Evolutionary conservation across 2,888 invertebrate species (phyloP).

Genomic region (Erebia epiphron): DNA sequence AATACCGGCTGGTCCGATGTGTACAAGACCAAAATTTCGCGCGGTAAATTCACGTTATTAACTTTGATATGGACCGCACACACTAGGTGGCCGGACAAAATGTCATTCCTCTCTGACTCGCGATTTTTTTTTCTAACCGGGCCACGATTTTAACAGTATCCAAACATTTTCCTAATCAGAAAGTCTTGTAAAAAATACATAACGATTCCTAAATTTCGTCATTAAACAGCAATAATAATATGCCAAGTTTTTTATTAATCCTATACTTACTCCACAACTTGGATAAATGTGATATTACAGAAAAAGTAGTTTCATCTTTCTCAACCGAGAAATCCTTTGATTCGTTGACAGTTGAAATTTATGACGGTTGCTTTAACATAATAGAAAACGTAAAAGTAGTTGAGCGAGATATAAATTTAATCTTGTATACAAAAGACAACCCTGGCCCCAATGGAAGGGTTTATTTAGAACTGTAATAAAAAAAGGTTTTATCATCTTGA

Average conservation of each 20-base stretch:
- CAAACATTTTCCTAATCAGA: not conserved
- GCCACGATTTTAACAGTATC: not conserved
- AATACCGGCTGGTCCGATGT: too few species aligned
- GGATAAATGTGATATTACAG: not conserved
- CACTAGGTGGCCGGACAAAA: too few species aligned
- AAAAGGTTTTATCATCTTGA: too few species aligned
- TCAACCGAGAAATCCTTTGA: conserved; percentile 38
- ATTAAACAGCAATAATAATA: not conserved
- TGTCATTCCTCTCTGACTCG: too few species aligned
- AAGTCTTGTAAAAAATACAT: not conserved
- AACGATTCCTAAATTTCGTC: not conserved
- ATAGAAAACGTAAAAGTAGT: conserved; percentile 40
- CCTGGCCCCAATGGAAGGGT: not conserved
- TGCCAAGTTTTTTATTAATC: not conserved
- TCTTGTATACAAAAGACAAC: conserved; percentile 30
- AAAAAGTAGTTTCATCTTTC: conserved; percentile 28
- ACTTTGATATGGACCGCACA: too few species aligned
- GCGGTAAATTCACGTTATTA: too few species aligned
- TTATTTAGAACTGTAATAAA: not conserved
- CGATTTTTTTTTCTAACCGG: too few species aligned
- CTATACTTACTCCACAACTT: not conserved
- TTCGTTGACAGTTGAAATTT: conserved; percentile 44
- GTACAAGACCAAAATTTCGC: too few species aligned
- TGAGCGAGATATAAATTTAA: conserved; percentile 37
- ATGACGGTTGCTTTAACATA: conserved; percentile 43